phyloP scores from a whole-genome alignment of 2,888 invertebrate genomes.

The Petrophora chlorosata region DNA sequence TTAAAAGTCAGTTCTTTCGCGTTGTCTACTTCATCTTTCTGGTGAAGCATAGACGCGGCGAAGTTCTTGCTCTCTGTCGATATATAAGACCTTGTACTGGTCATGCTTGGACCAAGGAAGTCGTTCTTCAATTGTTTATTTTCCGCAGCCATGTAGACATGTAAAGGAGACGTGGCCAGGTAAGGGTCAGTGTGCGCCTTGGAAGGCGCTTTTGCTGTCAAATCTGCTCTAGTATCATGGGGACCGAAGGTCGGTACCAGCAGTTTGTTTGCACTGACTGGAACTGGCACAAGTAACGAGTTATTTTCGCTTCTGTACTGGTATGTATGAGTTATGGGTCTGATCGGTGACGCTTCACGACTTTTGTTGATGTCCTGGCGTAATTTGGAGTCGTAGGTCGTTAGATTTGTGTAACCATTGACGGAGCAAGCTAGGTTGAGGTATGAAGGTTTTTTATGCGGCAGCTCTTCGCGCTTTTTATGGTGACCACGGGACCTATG shows the following conservation, averaged over 20 bases:
- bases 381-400: conserved; percentile 92
- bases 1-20: conserved; percentile 72
- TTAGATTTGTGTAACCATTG: conserved; percentile 94
- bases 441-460: conserved; percentile 92
- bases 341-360: conserved; percentile 88
- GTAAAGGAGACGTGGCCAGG: conserved; percentile 67
- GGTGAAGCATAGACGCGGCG: conserved; percentile 73
- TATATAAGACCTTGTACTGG: conserved; percentile 70
- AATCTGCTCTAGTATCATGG: conserved; percentile 75
- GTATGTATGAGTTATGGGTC: conserved; percentile 82
- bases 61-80: conserved; percentile 73
- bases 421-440: conserved; percentile 95
- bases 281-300: conserved; percentile 73
- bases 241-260: conserved; percentile 81
- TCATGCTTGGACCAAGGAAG: conserved; percentile 76
- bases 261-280: conserved; percentile 80
- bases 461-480: conserved; percentile 70
- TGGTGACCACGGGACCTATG: conserved; percentile 69
- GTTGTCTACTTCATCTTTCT: conserved; percentile 75
- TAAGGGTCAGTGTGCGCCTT: conserved; percentile 81
- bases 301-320: conserved; percentile 75
- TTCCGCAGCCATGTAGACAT: conserved; percentile 78
- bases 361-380: conserved; percentile 89
- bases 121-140: conserved; percentile 80
- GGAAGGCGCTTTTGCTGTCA: conserved; percentile 78